Evolutionary conservation across 2,113 vertebrate species (phyloP).

Genomic region (Euleptes europaea): DNA sequence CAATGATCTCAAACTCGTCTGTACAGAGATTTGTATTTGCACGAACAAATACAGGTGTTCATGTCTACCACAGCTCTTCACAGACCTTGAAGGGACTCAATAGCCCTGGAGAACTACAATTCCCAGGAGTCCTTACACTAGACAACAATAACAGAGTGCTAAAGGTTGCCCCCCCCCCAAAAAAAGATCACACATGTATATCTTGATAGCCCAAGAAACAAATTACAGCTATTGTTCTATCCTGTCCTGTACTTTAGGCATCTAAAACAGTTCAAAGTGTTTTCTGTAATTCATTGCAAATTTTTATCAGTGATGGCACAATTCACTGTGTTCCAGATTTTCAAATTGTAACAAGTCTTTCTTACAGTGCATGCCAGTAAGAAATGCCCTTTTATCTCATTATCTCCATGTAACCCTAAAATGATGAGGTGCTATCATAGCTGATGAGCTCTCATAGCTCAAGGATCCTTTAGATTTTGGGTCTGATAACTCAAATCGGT

Average conservation of each 20-base stretch:
- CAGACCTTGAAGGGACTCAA: too few relatives aligned
- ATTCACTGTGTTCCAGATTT: slow-evolving; percentile 6
- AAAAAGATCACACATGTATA: not conserved
- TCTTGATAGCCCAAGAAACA: not conserved
- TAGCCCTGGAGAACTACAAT: too few relatives aligned
- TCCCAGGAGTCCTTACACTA: too few relatives aligned
- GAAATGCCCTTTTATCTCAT: slow-evolving; percentile 22
- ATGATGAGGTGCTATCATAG: slow-evolving; percentile 13
- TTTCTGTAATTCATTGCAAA: not conserved
- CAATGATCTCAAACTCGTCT: too few relatives aligned
- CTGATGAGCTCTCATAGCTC: slow-evolving; percentile 18
- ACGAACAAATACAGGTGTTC: too few relatives aligned
- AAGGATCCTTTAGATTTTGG: slow-evolving; percentile 29
- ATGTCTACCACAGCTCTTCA: too few relatives aligned
- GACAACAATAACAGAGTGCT: not conserved
- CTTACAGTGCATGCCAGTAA: not conserved
- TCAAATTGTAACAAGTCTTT: not conserved
- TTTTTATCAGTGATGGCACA: not conserved
- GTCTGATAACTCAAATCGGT: not conserved
- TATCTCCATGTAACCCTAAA: slow-evolving; percentile 35
- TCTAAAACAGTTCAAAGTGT: not conserved
- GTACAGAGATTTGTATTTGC: too few relatives aligned
- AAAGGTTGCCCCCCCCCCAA: not conserved
- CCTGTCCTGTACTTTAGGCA: not conserved
- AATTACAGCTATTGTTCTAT: not conserved